Evolutionary conservation across 1,140 invertebrate genomes (phyloP).

Genomic region (Penaeus chinensis): DNA sequence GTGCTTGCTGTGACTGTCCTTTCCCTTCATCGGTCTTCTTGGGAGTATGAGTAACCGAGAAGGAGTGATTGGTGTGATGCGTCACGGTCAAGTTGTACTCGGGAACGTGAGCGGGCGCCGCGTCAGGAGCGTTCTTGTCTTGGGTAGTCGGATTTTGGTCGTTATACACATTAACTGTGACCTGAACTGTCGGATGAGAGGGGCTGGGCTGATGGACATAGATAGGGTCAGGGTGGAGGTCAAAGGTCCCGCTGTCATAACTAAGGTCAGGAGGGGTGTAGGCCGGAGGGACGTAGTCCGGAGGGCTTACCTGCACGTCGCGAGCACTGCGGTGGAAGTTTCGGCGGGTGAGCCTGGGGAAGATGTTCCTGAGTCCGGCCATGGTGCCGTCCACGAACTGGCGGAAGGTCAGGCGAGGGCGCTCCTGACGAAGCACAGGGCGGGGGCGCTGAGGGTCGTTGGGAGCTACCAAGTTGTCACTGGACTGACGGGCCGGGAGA

Average conservation of each 20-base stretch:
- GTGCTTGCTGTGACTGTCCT: no score
- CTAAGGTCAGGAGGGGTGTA: no score
- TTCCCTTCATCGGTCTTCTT: no score
- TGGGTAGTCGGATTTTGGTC: neutral
- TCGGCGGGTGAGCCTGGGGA: slow-evolving; percentile 11
- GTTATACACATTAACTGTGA: neutral
- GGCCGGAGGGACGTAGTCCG: no score
- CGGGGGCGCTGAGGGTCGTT: slow-evolving; percentile 5
- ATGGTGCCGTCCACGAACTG: slow-evolving; percentile 29
- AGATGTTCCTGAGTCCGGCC: neutral
- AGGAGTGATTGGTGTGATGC: slow-evolving; percentile 13
- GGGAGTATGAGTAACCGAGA: neutral
- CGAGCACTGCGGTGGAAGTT: slow-evolving; percentile 14
- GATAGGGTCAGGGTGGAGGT: no score
- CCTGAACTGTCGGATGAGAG: no score
- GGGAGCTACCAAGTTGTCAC: neutral
- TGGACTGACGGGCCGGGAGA: neutral
- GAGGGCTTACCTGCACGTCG: slow-evolving; percentile 29
- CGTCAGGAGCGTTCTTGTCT: neutral
- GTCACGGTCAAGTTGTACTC: slow-evolving; percentile 24
- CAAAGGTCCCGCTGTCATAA: no score
- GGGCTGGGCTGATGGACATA: no score
- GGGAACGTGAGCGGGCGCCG: no score
- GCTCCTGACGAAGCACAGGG: neutral
- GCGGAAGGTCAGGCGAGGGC: slow-evolving; percentile 27